Base-by-base conservation (phyloP, 35 echinoderm and acorn worm genomes). In the Strongylocentrotus purpuratus region DNA sequence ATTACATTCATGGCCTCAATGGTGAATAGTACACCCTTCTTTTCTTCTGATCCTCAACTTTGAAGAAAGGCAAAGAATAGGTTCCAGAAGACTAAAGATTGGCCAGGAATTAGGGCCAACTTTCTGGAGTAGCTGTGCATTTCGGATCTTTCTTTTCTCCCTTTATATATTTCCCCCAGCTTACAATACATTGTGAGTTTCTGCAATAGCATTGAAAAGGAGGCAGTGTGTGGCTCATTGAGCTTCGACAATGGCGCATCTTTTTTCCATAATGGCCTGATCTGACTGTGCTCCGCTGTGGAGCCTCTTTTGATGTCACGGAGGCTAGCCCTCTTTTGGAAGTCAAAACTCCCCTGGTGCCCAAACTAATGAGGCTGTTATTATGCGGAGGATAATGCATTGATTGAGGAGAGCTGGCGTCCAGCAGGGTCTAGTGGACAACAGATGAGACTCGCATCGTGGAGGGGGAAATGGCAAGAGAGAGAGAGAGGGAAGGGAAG, bases 331-430 rank as follows among this genome's bases (percentile, higher is more conserved):
- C 87, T 89, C 87, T 89, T 89, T 89, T 89, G 91, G 48, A 89
- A 89, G 87, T 58, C 46, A 31, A 46, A 46, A 31, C 91, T 93
- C 91, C 91, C 45, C 45, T 93, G 91, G 91, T 93, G 91, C 91
- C 91, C 91, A 93, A 93, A 93, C 91, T 93, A 93, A 93, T 93
- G 48, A 93, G 91, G 91, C 91, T 93, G 91, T 93, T 93, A 93
- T 93, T 93, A 93, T 47, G 91, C 91, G 46, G 45, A 50, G 91
- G 91, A 93, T 58, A 93, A 93, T 93, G 91, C 91, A 93, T 93
- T 93, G 91, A 93, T 93, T 58, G 45, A 46, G 20, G 91, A 31
- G 45, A 13, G 45, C 91, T 93, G 91, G 91, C 91, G 48, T 93
- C 91, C 91, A 93, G 91, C 91, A 46, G 91, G 32, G 91, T 13